A percentile compares a stretch with the other conserved stretches of the same genome.
Conservation (phyloP, 2,888 invertebrate species). For the Omphaloscelis lunosa region DNA sequence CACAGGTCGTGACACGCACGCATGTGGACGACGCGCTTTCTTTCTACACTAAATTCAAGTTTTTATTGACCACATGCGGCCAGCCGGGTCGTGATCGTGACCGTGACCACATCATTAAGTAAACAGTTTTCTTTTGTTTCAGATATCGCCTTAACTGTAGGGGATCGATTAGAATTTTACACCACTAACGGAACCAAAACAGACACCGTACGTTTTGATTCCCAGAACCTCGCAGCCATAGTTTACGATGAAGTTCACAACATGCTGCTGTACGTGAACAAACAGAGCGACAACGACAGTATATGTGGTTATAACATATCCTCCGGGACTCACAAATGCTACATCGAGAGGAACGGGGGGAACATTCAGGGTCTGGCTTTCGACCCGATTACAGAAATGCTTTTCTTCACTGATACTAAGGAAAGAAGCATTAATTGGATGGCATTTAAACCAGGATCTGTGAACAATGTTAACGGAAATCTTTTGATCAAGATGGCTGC, state of each 20-base stretch:
- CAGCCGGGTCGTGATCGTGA: not conserved
- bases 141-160: not conserved
- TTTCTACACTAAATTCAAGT: too few relatives aligned
- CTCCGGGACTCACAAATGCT: not conserved
- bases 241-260: slow-evolving; percentile 5
- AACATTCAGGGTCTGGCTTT: slow-evolving; percentile 3
- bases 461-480: not conserved
- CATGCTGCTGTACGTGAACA: too few relatives aligned
- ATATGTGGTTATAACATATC: too few relatives aligned
- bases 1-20: too few relatives aligned
- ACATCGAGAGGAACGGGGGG: not conserved
- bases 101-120: too few relatives aligned
- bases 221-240: not conserved
- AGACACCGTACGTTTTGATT: not conserved
- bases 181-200: not conserved
- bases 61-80: too few relatives aligned
- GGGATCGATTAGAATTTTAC: slow-evolving; percentile 15
- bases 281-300: too few relatives aligned
- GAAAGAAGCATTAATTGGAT: slow-evolving; percentile 4
- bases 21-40: too few relatives aligned
- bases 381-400: slow-evolving; percentile 3
- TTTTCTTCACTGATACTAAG: slow-evolving; percentile 11
- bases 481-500: not conserved
- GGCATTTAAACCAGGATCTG: not conserved
- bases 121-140: not conserved